phyloP scores from a whole-genome alignment of 2,797 vertebrate species.

The Crocodylus rhombifer region DNA sequence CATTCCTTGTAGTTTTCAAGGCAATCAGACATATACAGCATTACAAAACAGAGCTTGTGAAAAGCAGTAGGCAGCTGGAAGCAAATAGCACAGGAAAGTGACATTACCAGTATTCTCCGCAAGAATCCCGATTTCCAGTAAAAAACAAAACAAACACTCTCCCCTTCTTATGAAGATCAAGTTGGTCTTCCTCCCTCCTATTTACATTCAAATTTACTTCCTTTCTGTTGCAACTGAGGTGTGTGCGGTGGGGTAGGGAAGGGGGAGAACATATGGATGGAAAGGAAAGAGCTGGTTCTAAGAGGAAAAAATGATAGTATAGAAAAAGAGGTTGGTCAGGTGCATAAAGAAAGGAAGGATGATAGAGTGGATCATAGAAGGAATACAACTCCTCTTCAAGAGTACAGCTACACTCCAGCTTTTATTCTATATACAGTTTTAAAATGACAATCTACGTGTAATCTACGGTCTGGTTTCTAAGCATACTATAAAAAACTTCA shows the following conservation, averaged over 20 bases:
- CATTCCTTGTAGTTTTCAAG: slow-evolving; percentile 42
- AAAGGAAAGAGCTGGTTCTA: background rate
- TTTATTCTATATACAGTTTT: background rate
- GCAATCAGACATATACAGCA: slow-evolving; percentile 49
- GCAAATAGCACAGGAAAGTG: slow-evolving; percentile 52
- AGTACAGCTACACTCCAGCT: rapidly evolving
- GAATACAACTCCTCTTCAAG: background rate
- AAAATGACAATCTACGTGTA: background rate
- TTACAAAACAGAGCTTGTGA: slow-evolving; percentile 49
- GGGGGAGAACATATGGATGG: background rate
- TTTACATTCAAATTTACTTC: background rate
- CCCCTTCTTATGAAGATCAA: background rate
- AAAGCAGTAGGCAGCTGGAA: slow-evolving; percentile 54
- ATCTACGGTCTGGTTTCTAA: background rate
- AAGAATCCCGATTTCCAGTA: no score
- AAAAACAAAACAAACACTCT: no score
- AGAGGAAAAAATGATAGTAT: background rate
- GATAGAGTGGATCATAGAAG: no score
- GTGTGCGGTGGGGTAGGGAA: background rate
- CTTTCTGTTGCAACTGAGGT: background rate
- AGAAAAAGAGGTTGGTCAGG: background rate
- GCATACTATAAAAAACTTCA: background rate
- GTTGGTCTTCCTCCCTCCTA: background rate
- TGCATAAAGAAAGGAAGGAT: background rate
- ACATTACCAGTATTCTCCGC: background rate